phyloP scores from a whole-genome alignment of 2,797 vertebrate species.

The Sylvilagus floridanus region DNA sequence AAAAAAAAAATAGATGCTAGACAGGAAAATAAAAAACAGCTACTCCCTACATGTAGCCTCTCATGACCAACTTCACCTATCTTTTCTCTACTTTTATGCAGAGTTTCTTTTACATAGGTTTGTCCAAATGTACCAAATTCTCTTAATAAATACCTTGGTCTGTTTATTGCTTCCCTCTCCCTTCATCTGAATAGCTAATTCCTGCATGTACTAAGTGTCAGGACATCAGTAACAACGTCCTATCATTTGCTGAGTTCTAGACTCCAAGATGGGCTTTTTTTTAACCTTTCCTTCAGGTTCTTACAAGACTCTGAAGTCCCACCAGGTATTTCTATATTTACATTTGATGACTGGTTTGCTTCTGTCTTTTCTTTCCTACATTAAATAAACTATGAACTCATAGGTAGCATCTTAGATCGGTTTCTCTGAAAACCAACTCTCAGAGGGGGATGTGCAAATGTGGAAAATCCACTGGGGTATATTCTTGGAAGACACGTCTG shows the following conservation, averaged over 20 bases:
- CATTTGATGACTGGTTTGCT: not conserved
- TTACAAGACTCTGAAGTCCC: not conserved
- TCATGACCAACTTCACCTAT: not conserved
- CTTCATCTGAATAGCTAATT: not conserved
- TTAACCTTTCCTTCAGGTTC: not conserved
- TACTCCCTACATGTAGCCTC: not conserved
- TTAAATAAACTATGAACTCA: not conserved
- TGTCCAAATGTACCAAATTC: not conserved
- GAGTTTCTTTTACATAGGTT: not conserved
- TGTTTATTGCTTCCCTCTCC: not conserved
- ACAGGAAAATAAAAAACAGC: not conserved
- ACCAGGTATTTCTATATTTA: not conserved
- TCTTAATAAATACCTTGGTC: not conserved
- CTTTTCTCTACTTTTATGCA: not conserved
- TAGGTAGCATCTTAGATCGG: not conserved
- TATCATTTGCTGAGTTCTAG: not conserved
- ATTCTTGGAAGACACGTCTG: not conserved
- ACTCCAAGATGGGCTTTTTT: not conserved
- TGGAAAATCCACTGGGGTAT: not conserved
- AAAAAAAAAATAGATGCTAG: not conserved
- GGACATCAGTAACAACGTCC: not conserved
- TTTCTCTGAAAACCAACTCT: slow-evolving; percentile 6
- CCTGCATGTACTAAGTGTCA: not conserved
- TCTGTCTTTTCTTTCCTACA: not conserved
- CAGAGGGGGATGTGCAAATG: not conserved